A percentile compares a stretch with the other conserved stretches of the same genome.
phyloP scores from a whole-genome alignment of 2,888 invertebrate species.

The Torymus aiolomorphi region DNA sequence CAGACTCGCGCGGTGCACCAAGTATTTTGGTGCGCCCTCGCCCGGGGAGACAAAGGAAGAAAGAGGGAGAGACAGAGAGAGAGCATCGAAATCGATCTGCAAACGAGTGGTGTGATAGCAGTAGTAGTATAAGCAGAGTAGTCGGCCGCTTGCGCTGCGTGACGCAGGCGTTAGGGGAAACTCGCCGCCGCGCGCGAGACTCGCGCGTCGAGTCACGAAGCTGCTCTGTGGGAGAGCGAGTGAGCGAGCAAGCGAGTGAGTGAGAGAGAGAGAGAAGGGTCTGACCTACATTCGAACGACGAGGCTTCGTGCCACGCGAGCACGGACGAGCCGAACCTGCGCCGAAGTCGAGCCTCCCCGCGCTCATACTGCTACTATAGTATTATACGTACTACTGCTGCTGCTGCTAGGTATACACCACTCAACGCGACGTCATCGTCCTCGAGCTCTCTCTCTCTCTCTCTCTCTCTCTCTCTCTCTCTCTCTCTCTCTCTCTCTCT shows the following conservation, averaged over 20 bases:
- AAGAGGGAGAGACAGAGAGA: constrained; percentile 2
- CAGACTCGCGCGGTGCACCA: no score
- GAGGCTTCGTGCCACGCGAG: constrained; percentile 38
- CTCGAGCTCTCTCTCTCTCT: constrained; percentile 7
- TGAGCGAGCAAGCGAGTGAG: no score
- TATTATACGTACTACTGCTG: no score
- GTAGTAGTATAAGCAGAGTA: no score
- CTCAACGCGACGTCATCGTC: constrained; percentile 37
- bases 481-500: no score
- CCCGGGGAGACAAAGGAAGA: background rate
- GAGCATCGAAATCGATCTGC: constrained; percentile 44
- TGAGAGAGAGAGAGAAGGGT: constrained; percentile 53
- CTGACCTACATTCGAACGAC: constrained; percentile 54
- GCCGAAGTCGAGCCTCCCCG: constrained; percentile 31
- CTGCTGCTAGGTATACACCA: background rate
- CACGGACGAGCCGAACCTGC: constrained; percentile 49
- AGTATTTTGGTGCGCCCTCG: no score
- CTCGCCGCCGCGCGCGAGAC: constrained; percentile 23
- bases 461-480: no score
- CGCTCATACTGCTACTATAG: no score
- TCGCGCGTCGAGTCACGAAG: constrained; percentile 39
- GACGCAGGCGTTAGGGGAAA: constrained; percentile 49
- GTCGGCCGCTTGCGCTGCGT: constrained; percentile 26
- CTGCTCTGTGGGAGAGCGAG: constrained; percentile 12
- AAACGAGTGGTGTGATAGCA: constrained; percentile 5